Evolutionary conservation across 2,888 invertebrate genomes (phyloP).

Genomic region (Lycia hirtaria): DNA sequence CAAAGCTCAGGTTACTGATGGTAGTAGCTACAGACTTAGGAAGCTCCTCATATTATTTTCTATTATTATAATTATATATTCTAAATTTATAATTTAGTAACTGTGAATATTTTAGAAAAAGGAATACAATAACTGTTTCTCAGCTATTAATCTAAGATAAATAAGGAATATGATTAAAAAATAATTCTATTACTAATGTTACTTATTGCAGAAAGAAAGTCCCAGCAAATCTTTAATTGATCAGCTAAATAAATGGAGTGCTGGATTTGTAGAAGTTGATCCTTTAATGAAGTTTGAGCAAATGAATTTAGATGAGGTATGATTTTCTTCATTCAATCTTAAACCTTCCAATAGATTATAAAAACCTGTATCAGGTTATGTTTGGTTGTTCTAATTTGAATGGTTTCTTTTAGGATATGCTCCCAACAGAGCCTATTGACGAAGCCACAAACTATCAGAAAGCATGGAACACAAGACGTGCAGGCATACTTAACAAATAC

Average conservation of each 20-base stretch:
- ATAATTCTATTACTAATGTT: no score
- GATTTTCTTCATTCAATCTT: neutral
- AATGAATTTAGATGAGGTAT: slow-evolving; percentile 69
- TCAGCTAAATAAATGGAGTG: slow-evolving; percentile 75
- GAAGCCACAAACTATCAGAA: slow-evolving; percentile 83
- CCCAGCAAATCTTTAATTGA: slow-evolving; percentile 66
- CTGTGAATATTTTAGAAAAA: no score
- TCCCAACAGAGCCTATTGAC: slow-evolving; percentile 45
- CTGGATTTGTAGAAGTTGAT: slow-evolving; percentile 75
- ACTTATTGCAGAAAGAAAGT: slow-evolving; percentile 61
- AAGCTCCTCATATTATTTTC: no score
- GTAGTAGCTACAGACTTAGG: no score
- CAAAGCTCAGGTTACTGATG: no score
- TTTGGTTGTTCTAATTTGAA: neutral
- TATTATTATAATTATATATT: no score
- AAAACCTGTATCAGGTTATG: neutral
- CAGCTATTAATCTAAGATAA: no score
- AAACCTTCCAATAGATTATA: neutral
- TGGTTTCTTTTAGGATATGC: slow-evolving; percentile 52
- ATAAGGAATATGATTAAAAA: no score
- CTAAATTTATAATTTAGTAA: no score
- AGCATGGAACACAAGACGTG: slow-evolving; percentile 91
- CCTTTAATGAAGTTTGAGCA: slow-evolving; percentile 76
- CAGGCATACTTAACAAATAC: slow-evolving; percentile 93
- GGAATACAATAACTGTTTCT: no score